A percentile compares a stretch with the other conserved stretches of the same genome.
These are phyloP conservation scores for Sminthopsis crassicaudata DNA, from an alignment of 2,113 vertebrate genomes.

Conservation along the genomic window DNA sequence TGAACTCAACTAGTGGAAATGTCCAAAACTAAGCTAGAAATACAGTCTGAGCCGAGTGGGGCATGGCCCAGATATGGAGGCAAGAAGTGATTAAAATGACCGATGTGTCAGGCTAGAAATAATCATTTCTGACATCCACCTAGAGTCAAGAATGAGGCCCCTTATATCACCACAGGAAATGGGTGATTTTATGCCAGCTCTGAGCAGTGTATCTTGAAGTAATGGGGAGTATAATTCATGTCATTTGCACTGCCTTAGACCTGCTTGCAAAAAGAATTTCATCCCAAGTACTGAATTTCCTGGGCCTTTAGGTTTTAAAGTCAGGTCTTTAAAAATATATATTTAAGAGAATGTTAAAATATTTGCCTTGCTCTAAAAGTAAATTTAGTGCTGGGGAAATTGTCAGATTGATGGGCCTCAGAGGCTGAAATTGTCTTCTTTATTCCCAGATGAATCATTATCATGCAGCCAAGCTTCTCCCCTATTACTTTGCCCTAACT, in stretches of 20 bases:
- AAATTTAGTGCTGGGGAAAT: neutral
- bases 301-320: constrained; percentile 18
- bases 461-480: neutral
- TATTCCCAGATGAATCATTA: neutral
- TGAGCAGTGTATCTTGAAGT: constrained; percentile 62
- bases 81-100: constrained; percentile 45
- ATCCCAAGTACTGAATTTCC: constrained; percentile 51
- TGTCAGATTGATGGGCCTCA: neutral
- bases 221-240: constrained; percentile 69
- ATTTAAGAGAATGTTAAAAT: constrained; percentile 53
- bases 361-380: constrained; percentile 42
- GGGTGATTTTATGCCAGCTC: constrained; percentile 66
- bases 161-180: constrained; percentile 64
- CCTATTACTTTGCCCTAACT: neutral
- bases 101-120: neutral
- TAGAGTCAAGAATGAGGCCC: neutral
- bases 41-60: neutral
- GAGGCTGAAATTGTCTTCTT: neutral
- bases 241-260: constrained; percentile 14
- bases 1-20: neutral
- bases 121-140: constrained; percentile 30
- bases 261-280: constrained; percentile 43
- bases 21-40: constrained; percentile 31
- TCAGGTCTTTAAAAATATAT: constrained; percentile 39
- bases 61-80: neutral